Evolutionary conservation across 2,113 vertebrate genomes (phyloP).

Genomic region (Hippolais icterina): DNA sequence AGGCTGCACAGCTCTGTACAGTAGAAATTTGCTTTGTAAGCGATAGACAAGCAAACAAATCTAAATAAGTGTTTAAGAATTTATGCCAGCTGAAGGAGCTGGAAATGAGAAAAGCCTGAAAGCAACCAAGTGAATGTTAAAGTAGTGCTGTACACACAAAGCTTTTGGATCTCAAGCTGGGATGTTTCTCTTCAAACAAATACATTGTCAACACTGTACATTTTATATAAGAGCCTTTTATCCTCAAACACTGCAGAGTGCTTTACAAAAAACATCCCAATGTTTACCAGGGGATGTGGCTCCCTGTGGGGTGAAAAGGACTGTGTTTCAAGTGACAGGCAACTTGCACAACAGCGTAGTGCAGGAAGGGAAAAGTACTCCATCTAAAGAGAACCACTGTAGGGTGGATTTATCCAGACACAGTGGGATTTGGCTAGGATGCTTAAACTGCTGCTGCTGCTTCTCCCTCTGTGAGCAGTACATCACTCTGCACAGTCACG

Average conservation of each 20-base stretch:
- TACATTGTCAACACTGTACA: constrained; percentile 26
- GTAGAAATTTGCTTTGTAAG: not conserved
- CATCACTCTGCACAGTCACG: not conserved
- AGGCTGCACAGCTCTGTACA: constrained; percentile 3
- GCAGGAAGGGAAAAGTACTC: not conserved
- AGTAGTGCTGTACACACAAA: constrained; percentile 12
- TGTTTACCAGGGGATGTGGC: not conserved
- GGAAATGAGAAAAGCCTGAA: constrained; percentile 49
- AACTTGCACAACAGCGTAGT: not conserved
- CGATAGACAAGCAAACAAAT: constrained; percentile 21
- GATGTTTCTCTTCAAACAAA: constrained; percentile 41
- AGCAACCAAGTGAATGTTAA: constrained; percentile 31
- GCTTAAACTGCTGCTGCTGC: not conserved
- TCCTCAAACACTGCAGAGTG: not conserved
- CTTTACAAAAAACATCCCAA: not conserved
- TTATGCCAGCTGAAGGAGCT: constrained; percentile 30
- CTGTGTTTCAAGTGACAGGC: not conserved
- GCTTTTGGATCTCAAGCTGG: constrained; percentile 30
- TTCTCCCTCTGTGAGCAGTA: not conserved
- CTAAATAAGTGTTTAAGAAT: constrained; percentile 27
- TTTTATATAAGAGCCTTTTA: constrained; percentile 48
- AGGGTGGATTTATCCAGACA: not conserved
- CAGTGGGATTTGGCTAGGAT: not conserved
- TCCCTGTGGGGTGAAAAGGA: not conserved
- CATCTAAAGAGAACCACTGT: not conserved